These are phyloP conservation scores for Pimpla rufipes DNA, from an alignment of 2,888 invertebrate species.

Conservation along the genomic window DNA sequence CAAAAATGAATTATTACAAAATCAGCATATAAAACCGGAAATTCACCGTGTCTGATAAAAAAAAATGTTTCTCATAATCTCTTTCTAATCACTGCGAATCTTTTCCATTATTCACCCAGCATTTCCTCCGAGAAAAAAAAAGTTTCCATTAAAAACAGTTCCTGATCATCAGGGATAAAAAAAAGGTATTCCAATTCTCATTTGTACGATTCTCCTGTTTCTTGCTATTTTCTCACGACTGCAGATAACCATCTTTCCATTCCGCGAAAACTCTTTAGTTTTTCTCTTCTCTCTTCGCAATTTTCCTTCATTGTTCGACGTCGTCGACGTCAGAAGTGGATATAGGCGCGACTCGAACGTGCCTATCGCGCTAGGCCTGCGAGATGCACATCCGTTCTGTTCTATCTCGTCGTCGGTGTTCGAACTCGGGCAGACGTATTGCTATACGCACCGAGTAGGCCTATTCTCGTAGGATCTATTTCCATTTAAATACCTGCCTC, in stretches of 20 bases:
- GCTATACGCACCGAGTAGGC: conserved; percentile 21
- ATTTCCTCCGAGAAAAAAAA: not conserved
- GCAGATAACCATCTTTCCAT: not conserved
- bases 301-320: conserved; percentile 6
- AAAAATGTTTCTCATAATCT: not conserved
- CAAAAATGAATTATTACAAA: too few relatives aligned
- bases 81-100: not conserved
- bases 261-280: not conserved
- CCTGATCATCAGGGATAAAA: not conserved
- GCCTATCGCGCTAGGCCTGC: conserved; percentile 22
- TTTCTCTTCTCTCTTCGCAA: not conserved
- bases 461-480: conserved; percentile 70
- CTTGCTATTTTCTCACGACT: not conserved
- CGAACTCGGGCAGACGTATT: conserved; percentile 31
- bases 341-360: conserved; percentile 30
- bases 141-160: not conserved
- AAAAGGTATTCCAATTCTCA: not conserved
- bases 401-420: conserved; percentile 40
- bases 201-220: not conserved
- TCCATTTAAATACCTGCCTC: conserved; percentile 68
- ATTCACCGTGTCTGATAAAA: not conserved
- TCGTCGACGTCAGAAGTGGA: conserved; percentile 6
- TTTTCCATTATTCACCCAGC: not conserved
- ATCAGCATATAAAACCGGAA: not conserved
- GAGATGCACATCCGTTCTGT: conserved; percentile 40